phyloP scores from a whole-genome alignment of 1,140 invertebrate species.

The Goniozus legneri region DNA sequence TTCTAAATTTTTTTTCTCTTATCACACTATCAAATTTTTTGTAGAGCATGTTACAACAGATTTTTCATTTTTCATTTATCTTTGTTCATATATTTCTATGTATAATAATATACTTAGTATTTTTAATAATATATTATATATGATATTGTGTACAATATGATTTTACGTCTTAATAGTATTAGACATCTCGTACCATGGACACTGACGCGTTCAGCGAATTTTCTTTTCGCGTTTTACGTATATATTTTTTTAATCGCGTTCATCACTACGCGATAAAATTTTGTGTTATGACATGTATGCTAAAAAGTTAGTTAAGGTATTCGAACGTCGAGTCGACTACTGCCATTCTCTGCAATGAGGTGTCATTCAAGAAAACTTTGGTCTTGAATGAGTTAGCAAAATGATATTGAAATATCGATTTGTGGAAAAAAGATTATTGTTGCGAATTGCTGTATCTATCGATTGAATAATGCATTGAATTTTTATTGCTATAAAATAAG shows the following conservation, averaged over 20 bases:
- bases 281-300: no score
- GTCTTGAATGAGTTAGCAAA: no score
- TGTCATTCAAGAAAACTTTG: no score
- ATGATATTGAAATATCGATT: no score
- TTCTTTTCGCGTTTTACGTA: conserved; percentile 14
- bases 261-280: no score
- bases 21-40: conserved; percentile 29
- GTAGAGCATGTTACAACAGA: conserved; percentile 23
- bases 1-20: conserved; percentile 19
- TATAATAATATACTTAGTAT: conserved; percentile 27
- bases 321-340: no score
- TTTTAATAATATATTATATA: conserved; percentile 34
- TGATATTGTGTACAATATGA: conserved; percentile 29
- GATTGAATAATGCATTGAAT: no score
- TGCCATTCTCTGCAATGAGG: no score
- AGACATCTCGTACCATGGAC: conserved; percentile 19
- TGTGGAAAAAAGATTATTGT: no score
- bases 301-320: no score
- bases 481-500: no score
- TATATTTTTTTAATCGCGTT: conserved; percentile 3
- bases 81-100: conserved; percentile 22
- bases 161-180: conserved; percentile 28
- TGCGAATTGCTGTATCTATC: no score
- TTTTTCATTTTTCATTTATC: conserved; percentile 17
- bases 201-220: conserved; percentile 3